Conservation (phyloP, 2,113 vertebrate species). For the Eurystomus gularis region DNA sequence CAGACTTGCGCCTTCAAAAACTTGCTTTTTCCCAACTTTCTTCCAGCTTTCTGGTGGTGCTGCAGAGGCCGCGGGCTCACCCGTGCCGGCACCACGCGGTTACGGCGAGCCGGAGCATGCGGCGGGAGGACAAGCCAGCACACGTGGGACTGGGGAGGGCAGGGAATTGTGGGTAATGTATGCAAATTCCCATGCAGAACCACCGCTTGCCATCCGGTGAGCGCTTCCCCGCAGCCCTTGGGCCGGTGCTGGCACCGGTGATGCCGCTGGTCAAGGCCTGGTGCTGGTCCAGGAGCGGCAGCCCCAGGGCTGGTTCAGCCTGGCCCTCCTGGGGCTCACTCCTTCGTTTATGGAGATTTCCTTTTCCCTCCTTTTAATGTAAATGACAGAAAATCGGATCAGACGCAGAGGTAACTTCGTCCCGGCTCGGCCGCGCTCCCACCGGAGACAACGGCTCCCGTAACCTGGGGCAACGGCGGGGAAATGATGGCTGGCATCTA, state of each 20-base stretch:
- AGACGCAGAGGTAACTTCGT: slow-evolving; percentile 16
- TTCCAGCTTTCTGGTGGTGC: neutral
- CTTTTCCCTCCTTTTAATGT: neutral
- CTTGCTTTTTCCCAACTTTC: neutral
- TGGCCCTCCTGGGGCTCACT: neutral
- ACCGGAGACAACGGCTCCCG: slow-evolving; percentile 32
- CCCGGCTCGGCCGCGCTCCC: slow-evolving; percentile 23
- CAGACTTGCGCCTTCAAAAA: neutral
- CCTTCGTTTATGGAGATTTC: neutral
- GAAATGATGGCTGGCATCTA: slow-evolving; percentile 58
- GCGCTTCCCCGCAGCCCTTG: neutral
- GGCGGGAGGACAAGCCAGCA: neutral
- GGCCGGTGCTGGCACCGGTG: rapidly evolving
- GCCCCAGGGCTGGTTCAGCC: neutral
- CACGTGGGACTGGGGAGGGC: neutral
- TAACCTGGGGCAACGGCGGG: slow-evolving; percentile 58
- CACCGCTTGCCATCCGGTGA: rapidly evolving
- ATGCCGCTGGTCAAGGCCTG: rapidly evolving
- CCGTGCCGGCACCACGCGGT: neutral
- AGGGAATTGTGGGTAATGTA: neutral
- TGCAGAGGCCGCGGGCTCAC: neutral
- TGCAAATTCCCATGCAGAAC: neutral
- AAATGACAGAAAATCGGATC: neutral
- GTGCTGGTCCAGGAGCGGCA: neutral
- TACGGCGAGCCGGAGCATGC: neutral